Evolutionary conservation across 2,113 vertebrate species (phyloP).

Genomic region (Brevimyrus niger): DNA sequence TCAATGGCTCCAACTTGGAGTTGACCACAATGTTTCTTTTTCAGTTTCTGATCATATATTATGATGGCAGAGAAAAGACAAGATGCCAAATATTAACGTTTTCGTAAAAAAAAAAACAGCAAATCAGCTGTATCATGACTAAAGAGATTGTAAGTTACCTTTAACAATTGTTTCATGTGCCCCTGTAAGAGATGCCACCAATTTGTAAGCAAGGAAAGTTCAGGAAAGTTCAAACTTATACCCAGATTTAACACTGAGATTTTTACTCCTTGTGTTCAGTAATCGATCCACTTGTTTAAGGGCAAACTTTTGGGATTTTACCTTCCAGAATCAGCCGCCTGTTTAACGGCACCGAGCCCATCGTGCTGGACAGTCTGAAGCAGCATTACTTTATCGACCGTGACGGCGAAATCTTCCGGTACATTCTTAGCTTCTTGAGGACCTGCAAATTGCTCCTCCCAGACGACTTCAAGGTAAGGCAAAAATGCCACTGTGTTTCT

Average conservation of each 20-base stretch:
- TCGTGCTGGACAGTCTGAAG: slow-evolving; percentile 98
- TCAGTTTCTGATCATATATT: background rate
- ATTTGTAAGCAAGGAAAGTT: background rate
- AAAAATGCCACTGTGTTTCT: background rate
- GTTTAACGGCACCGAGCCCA: slow-evolving; percentile 98
- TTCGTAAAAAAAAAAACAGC: background rate
- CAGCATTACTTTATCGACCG: slow-evolving; percentile 99
- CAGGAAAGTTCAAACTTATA: background rate
- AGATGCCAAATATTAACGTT: background rate
- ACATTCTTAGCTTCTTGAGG: slow-evolving; percentile 94
- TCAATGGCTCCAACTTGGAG: background rate
- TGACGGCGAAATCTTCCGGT: slow-evolving; percentile 97
- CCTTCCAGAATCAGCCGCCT: slow-evolving; percentile 92
- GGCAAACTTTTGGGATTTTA: slow-evolving; percentile 47
- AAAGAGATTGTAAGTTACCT: background rate
- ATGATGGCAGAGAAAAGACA: background rate
- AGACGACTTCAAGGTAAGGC: slow-evolving; percentile 91
- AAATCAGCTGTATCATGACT: too few relatives aligned
- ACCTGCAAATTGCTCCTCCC: slow-evolving; percentile 96
- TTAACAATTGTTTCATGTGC: background rate
- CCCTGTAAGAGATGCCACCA: background rate
- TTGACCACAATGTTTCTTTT: background rate
- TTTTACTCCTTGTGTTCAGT: slow-evolving; percentile 20
- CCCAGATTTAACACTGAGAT: background rate
- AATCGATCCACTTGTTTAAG: slow-evolving; percentile 49